These are phyloP conservation scores for Epinephelus malabaricus DNA, from an alignment of 2,797 vertebrate species.

Conservation along the genomic window DNA sequence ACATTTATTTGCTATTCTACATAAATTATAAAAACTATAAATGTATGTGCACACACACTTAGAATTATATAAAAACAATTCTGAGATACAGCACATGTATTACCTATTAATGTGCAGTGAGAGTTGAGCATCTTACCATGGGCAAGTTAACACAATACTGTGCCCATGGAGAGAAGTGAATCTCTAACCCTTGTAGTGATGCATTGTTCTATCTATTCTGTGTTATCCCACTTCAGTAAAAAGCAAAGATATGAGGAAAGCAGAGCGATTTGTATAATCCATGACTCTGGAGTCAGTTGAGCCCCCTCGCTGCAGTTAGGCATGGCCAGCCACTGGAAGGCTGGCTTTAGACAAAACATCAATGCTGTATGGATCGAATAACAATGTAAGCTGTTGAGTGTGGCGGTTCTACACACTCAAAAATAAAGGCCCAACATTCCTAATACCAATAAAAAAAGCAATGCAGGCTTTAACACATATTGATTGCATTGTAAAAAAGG, in stretches of 20 bases:
- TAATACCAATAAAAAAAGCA: slow-evolving; percentile 38
- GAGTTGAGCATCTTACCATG: slow-evolving; percentile 10
- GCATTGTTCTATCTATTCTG: slow-evolving; percentile 23
- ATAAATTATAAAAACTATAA: too few species aligned
- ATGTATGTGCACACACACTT: too few species aligned
- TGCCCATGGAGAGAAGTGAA: slow-evolving; percentile 8
- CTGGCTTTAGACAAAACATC: slow-evolving; percentile 76
- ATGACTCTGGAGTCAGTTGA: slow-evolving; percentile 59
- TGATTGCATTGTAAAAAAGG: slow-evolving; percentile 41
- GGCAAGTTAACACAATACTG: slow-evolving; percentile 6
- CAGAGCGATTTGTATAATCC: slow-evolving; percentile 72
- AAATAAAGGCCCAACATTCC: slow-evolving; percentile 48
- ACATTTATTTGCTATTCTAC: too few species aligned
- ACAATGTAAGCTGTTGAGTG: slow-evolving; percentile 63
- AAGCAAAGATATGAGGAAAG: slow-evolving; percentile 56
- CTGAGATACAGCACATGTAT: background rate
- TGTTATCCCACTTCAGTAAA: slow-evolving; percentile 56
- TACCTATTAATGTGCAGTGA: background rate
- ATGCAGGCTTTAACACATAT: slow-evolving; percentile 47
- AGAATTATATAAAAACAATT: too few species aligned
- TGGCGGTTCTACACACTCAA: slow-evolving; percentile 28
- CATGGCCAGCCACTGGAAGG: slow-evolving; percentile 67
- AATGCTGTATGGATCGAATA: slow-evolving; percentile 67
- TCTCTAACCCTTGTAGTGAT: slow-evolving; percentile 11
- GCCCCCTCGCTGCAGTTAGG: slow-evolving; percentile 54